A percentile compares a stretch with the other conserved stretches of the same genome.
Evolutionary conservation across 1,140 invertebrate species (phyloP).

Genomic region (Temnothorax curvispinosus): DNA sequence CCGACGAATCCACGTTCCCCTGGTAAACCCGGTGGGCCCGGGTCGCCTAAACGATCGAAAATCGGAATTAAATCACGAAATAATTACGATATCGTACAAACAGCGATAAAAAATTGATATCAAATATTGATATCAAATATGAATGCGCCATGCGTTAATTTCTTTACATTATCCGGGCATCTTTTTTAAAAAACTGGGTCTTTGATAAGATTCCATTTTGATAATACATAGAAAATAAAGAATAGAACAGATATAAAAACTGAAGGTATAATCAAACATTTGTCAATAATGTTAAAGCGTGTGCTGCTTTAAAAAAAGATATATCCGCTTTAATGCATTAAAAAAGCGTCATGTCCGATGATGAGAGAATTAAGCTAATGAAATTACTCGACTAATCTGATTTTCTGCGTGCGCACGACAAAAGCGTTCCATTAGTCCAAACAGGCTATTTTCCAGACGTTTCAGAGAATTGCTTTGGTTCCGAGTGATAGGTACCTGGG

Average conservation of each 20-base stretch:
- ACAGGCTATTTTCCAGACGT: neutral
- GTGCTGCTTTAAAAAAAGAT: neutral
- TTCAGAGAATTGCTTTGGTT: neutral
- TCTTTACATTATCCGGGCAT: neutral
- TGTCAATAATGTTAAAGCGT: neutral
- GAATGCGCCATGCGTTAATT: neutral
- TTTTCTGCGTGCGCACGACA: slow-evolving; percentile 11
- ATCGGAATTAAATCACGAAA: neutral
- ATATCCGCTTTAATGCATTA: neutral
- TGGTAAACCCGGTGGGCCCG: slow-evolving; percentile 85
- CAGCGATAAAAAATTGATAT: neutral
- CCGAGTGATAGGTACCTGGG: slow-evolving; percentile 82
- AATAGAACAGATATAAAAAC: neutral
- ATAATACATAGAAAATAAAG: neutral
- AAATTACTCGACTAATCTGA: slow-evolving; percentile 28
- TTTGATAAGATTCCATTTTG: neutral
- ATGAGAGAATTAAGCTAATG: neutral
- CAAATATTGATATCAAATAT: neutral
- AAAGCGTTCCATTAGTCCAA: slow-evolving; percentile 30
- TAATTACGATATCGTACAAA: neutral
- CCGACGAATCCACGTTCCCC: slow-evolving; percentile 89
- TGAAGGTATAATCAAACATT: neutral
- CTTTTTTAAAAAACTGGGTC: neutral
- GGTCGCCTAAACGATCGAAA: slow-evolving; percentile 81
- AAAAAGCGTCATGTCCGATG: slow-evolving; percentile 9